Conservation (phyloP, 2,113 vertebrate species). For the Thomomys bottae region DNA sequence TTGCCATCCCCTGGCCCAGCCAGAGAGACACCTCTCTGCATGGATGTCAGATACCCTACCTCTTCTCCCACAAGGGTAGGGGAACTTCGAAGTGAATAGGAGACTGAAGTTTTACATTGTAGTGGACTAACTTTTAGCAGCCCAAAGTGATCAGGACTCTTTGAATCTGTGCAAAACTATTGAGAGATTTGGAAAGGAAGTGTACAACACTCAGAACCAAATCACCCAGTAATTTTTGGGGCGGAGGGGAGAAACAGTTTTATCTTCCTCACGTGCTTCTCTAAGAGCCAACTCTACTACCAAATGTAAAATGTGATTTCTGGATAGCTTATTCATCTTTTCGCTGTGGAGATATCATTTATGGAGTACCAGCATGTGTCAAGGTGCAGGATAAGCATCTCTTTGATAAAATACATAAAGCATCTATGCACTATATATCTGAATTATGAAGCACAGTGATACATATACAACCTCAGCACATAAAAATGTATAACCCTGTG, state of each 20-base stretch:
- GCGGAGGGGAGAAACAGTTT: neutral
- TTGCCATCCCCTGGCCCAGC: neutral
- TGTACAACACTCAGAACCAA: neutral
- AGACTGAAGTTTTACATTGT: neutral
- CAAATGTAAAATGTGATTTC: neutral
- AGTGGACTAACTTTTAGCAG: neutral
- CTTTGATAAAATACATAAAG: neutral
- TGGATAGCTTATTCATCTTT: neutral
- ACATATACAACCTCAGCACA: neutral
- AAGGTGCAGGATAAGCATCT: neutral
- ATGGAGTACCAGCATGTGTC: neutral
- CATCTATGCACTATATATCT: neutral
- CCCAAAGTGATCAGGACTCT: neutral
- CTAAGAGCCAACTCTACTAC: neutral
- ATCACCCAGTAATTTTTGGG: too few species aligned
- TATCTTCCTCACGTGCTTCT: neutral
- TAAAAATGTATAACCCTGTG: neutral
- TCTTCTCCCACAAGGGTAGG: neutral
- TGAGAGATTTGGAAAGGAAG: neutral
- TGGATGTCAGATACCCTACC: too few species aligned
- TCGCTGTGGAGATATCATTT: neutral
- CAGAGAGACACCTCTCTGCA: too few species aligned
- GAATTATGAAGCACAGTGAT: neutral
- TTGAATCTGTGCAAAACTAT: neutral
- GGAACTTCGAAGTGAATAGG: neutral